Conservation (phyloP, 1,140 invertebrate species). For the Pinna nobilis region DNA sequence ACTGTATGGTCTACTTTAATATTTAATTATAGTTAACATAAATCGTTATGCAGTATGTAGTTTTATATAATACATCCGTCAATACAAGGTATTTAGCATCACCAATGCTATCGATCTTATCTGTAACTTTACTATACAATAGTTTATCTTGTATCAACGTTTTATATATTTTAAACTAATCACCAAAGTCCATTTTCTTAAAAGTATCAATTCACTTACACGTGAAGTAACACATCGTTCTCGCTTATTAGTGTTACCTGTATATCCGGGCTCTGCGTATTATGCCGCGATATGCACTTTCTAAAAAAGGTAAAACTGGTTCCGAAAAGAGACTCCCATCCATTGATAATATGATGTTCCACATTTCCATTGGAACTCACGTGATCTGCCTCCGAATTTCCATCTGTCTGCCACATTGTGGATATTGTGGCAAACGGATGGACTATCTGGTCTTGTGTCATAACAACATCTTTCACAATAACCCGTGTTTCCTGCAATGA, state of each 20-base stretch:
- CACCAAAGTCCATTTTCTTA: too few relatives aligned
- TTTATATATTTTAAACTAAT: too few relatives aligned
- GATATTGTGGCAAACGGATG: constrained; percentile 45
- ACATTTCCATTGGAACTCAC: constrained; percentile 45
- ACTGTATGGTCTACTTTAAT: too few relatives aligned
- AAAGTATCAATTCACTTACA: not conserved
- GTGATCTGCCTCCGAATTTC: constrained; percentile 53
- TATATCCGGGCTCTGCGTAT: constrained; percentile 51
- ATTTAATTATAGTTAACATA: too few relatives aligned
- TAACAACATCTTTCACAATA: constrained; percentile 41
- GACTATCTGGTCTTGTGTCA: not conserved
- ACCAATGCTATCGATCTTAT: too few relatives aligned
- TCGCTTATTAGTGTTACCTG: constrained; percentile 38
- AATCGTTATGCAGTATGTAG: too few relatives aligned
- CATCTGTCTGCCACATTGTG: constrained; percentile 53
- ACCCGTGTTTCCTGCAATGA: constrained; percentile 27
- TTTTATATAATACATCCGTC: too few relatives aligned
- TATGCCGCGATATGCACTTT: constrained; percentile 48
- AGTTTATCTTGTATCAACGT: too few relatives aligned
- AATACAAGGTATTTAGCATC: too few relatives aligned
- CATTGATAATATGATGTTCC: constrained; percentile 33
- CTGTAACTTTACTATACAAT: too few relatives aligned
- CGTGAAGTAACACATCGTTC: constrained; percentile 24
- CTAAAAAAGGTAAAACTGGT: constrained; percentile 52
- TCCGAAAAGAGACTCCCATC: constrained; percentile 45